phyloP scores from a whole-genome alignment of 2,113 vertebrate species.

The Poeciliopsis turrubarensis region DNA sequence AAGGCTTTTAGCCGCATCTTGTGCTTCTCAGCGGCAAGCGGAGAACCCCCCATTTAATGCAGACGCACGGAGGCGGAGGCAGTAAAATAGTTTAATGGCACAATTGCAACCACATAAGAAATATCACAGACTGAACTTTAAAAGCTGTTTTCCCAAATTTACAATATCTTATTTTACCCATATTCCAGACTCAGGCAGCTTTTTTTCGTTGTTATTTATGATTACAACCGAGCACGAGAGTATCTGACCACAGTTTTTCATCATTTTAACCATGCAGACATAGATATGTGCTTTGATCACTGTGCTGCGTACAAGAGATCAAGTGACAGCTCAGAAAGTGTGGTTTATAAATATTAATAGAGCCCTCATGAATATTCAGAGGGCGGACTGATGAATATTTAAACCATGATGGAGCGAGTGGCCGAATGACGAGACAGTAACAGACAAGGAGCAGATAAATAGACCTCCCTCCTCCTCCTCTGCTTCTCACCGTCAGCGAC shows the following conservation, averaged over 20 bases:
- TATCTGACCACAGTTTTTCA: constrained; percentile 23
- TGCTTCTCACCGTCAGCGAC: constrained; percentile 46
- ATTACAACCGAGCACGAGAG: constrained; percentile 22
- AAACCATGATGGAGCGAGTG: constrained; percentile 73
- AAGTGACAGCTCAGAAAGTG: constrained; percentile 74
- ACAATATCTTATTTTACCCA: not conserved
- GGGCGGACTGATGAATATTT: constrained; percentile 71
- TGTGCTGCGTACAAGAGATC: constrained; percentile 59
- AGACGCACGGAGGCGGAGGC: not conserved
- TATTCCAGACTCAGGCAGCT: not conserved
- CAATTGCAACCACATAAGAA: not conserved
- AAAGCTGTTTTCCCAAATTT: constrained; percentile 6
- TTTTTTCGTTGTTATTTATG: constrained; percentile 34
- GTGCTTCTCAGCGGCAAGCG: not conserved
- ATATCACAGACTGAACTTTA: not conserved
- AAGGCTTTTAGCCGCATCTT: not conserved
- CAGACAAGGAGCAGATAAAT: constrained; percentile 74
- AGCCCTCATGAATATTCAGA: constrained; percentile 71
- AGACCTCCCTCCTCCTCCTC: constrained; percentile 45
- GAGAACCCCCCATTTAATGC: not conserved
- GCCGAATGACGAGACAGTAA: constrained; percentile 68
- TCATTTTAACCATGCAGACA: constrained; percentile 31
- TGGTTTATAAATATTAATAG: constrained; percentile 72
- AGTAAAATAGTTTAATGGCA: not conserved
- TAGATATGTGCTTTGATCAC: constrained; percentile 45